phyloP scores from a whole-genome alignment of 2,888 invertebrate genomes.

The Phytoseiulus persimilis region DNA sequence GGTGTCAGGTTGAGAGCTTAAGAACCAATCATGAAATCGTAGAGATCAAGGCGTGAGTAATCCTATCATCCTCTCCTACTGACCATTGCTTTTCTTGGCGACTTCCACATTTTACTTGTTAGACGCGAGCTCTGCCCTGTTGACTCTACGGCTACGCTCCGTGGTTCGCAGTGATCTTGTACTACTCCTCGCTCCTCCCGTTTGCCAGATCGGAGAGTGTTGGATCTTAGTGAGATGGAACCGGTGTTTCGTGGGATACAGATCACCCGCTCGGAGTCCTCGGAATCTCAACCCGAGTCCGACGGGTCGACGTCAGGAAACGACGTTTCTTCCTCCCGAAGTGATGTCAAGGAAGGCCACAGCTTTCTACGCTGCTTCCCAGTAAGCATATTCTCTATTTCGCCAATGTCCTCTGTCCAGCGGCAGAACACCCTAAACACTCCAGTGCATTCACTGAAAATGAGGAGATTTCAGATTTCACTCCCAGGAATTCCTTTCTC shows the following conservation, averaged over 20 bases:
- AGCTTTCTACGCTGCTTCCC: neutral
- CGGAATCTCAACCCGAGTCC: neutral
- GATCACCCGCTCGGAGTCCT: neutral
- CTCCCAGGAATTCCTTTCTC: neutral
- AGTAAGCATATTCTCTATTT: neutral
- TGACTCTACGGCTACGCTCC: neutral
- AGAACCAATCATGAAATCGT: neutral
- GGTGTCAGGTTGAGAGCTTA: neutral
- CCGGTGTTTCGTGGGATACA: neutral
- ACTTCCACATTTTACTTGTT: neutral
- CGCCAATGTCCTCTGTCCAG: too few species aligned
- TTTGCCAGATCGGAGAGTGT: neutral
- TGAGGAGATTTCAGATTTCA: conserved; percentile 26
- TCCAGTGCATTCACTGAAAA: too few species aligned
- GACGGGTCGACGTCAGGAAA: neutral
- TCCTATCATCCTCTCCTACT: neutral
- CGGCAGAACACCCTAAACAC: too few species aligned
- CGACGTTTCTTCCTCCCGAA: neutral
- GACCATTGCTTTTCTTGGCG: neutral
- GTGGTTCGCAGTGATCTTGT: neutral
- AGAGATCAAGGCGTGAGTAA: neutral
- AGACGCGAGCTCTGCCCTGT: neutral
- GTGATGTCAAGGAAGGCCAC: neutral
- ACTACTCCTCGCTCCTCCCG: neutral
- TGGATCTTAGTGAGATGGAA: neutral